Conservation (phyloP, 2,113 vertebrate genomes). For the Phocoena sinus region DNA sequence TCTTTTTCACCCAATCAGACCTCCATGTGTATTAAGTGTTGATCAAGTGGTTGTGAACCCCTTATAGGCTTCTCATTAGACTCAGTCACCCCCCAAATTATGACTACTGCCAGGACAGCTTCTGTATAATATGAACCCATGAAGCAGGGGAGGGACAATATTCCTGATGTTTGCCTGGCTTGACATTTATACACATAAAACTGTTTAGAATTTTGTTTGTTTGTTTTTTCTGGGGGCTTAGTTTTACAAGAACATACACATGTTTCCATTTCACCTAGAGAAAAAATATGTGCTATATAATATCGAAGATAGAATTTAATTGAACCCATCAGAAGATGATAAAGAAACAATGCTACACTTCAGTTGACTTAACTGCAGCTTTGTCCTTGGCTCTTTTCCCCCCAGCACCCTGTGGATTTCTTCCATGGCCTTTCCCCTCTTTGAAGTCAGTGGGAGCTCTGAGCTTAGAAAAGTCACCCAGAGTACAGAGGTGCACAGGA, state of each 20-base stretch:
- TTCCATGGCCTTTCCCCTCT: slow-evolving; percentile 33
- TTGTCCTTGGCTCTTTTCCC: background rate
- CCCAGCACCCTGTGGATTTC: slow-evolving; percentile 40
- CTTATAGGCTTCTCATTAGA: background rate
- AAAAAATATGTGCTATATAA: background rate
- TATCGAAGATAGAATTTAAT: slow-evolving; percentile 14
- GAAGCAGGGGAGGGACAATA: background rate
- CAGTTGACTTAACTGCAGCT: background rate
- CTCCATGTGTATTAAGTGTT: fast-evolving
- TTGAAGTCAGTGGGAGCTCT: slow-evolving; percentile 71
- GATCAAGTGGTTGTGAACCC: background rate
- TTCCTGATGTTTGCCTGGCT: background rate
- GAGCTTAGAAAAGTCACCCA: slow-evolving; percentile 62
- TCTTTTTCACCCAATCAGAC: background rate
- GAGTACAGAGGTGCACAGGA: slow-evolving; percentile 50
- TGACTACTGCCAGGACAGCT: background rate
- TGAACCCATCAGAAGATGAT: slow-evolving; percentile 44
- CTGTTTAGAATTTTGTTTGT: background rate
- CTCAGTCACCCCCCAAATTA: background rate
- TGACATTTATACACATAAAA: background rate
- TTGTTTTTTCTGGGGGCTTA: background rate
- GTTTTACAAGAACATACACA: slow-evolving; percentile 8
- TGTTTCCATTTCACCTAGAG: slow-evolving; percentile 47
- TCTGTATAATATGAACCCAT: background rate
- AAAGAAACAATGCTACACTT: slow-evolving; percentile 29